These are phyloP conservation scores for Hofmannophila pseudospretella DNA, from an alignment of 2,888 invertebrate genomes.

Conservation along the genomic window DNA sequence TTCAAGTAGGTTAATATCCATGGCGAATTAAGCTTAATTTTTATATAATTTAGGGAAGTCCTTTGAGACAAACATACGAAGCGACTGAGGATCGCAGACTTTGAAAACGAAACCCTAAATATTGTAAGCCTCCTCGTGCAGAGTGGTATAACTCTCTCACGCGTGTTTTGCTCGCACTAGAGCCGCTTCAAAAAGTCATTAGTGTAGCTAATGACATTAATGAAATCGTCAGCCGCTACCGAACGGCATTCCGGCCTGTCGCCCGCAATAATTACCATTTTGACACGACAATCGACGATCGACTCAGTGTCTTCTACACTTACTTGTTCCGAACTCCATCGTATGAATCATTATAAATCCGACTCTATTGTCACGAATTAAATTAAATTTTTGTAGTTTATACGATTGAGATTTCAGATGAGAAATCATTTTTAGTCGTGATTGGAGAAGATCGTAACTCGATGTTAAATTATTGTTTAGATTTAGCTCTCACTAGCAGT, in stretches of 20 bases:
- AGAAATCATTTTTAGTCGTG: conserved; percentile 12
- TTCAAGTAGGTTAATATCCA: too few species aligned
- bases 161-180: conserved; percentile 14
- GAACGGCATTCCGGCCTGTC: conserved; percentile 25
- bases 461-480: conserved; percentile 9
- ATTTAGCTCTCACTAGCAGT: conserved; percentile 3
- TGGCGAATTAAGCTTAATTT: too few species aligned
- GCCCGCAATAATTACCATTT: conserved; percentile 36
- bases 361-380: conserved; percentile 12
- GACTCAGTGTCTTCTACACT: conserved; percentile 11
- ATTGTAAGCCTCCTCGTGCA: conserved; percentile 13
- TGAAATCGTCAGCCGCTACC: conserved; percentile 40
- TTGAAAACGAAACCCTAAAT: too few species aligned
- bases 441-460: conserved; percentile 8
- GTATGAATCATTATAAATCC: conserved; percentile 9
- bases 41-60: too few species aligned
- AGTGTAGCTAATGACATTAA: conserved; percentile 41
- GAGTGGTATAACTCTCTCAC: conserved; percentile 12
- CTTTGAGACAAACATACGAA: too few species aligned
- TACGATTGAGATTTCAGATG: conserved; percentile 11
- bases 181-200: conserved; percentile 32
- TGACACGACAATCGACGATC: conserved; percentile 40
- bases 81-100: too few species aligned
- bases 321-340: conserved; percentile 12
- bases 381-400: conserved; percentile 8